Evolutionary conservation across 2,113 vertebrate genomes (phyloP).

Genomic region (Eidolon helvum): DNA sequence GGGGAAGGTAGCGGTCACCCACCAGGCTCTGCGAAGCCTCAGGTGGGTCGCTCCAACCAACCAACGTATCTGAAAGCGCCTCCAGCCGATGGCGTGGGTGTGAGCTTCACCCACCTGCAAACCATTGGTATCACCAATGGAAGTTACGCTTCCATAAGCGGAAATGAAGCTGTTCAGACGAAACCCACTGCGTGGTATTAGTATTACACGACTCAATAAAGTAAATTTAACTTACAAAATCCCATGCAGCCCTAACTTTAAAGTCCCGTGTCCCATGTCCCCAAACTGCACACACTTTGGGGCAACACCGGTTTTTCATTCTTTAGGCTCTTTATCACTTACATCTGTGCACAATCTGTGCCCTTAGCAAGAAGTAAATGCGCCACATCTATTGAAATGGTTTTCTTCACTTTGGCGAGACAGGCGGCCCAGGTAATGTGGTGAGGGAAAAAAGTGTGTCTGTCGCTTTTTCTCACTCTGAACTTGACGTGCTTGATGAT

Average conservation of each 20-base stretch:
- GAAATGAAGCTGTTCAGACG: accelerated
- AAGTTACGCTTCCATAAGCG: accelerated
- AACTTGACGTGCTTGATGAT: accelerated
- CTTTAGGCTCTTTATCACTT: background rate
- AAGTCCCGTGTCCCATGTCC: background rate
- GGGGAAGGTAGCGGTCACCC: background rate
- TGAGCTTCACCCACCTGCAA: background rate
- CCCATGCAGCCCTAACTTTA: background rate
- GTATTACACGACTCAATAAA: accelerated
- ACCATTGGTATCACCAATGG: accelerated
- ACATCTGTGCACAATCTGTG: background rate
- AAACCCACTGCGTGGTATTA: accelerated
- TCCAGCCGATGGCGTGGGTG: no score
- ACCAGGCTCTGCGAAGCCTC: background rate
- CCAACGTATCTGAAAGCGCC: accelerated
- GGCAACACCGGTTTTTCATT: background rate
- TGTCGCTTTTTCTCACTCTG: background rate
- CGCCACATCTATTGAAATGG: background rate
- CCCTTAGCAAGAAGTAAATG: background rate
- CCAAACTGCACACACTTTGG: background rate
- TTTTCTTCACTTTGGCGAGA: background rate
- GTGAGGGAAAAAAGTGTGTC: accelerated
- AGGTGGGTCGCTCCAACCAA: background rate
- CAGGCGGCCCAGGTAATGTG: no score
- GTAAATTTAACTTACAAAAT: background rate